Base-by-base conservation (phyloP, 53 echinoderm and acorn worm species). In the Temnopleurus reevesii region DNA sequence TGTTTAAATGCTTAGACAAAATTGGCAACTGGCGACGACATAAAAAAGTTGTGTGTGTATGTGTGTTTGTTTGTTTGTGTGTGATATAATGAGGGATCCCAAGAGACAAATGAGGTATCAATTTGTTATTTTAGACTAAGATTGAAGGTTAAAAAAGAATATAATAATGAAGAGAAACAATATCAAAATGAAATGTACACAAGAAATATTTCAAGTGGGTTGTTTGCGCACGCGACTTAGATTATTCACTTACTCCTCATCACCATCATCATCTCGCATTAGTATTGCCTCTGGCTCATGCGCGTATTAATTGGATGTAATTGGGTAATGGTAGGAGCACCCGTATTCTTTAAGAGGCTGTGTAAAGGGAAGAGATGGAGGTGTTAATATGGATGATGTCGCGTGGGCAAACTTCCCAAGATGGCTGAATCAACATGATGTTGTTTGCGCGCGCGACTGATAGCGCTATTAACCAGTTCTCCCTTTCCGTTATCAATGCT, bases 381-480 rank as follows among this genome's bases (percentile, higher is more conserved):
- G 86, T 85, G 86, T 85, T 87, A 66, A 87, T 87, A 87, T 71
- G 66, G 36, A 87, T 55, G 46, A 66, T 35, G 88, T 44, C 36
- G 88, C 88, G 34, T 4, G 36, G 30, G 35, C 53, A 87, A 87
- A 87, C 88, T 38, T n/a, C 53, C 49, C 28, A 53, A 46, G 88
- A 33, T 66, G 34, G 71, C 88, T 87, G 88, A 66, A 12, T 35
- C 65, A 87, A 87, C 53, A 87, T n/a, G 53, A 46, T 19, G 51
- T 41, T 87, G 88, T 87, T 87, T 87, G 88, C 88, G 45, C 88
- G 54, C 49, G 88, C 88, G 88, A 87, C 88, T 87, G 88, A 87
- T 66, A 87, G 85, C 58, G 27, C 85, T 85, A 85, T 85, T 85
- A 85, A 85, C 85, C 46, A 10, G 57, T 47, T 27, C 41, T 41